Evolutionary conservation across 2,113 vertebrate species (phyloP).

Genomic region (Alligator mississippiensis): DNA sequence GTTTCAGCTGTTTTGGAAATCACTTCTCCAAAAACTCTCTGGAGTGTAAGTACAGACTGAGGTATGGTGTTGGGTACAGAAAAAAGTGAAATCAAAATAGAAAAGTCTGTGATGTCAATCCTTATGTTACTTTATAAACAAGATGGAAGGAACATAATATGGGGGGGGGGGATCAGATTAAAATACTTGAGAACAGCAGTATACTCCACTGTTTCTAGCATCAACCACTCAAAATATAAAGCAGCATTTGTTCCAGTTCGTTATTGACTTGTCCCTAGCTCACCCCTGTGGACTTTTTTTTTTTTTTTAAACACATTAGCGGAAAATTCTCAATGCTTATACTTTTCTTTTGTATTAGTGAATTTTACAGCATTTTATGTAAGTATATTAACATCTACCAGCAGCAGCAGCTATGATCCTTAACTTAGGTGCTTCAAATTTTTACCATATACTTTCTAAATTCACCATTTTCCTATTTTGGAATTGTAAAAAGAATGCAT

Average conservation of each 20-base stretch:
- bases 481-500: slow-evolving; percentile 58
- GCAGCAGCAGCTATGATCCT: slow-evolving; percentile 42
- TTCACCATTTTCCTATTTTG: slow-evolving; percentile 24
- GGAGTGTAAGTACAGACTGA: neutral
- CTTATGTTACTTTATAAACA: slow-evolving; percentile 23
- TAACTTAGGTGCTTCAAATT: slow-evolving; percentile 26
- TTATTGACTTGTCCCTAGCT: neutral
- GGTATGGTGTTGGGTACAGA: neutral
- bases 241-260: neutral
- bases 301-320: slow-evolving; percentile 28
- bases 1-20: neutral
- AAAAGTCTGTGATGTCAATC: neutral
- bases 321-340: neutral
- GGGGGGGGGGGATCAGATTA: neutral
- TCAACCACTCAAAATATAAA: neutral
- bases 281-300: neutral
- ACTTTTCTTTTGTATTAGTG: neutral
- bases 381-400: slow-evolving; percentile 2
- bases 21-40: neutral
- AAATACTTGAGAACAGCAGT: neutral
- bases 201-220: neutral
- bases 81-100: slow-evolving; percentile 12
- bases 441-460: slow-evolving; percentile 26
- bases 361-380: slow-evolving; percentile 18
- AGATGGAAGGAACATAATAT: neutral